A percentile compares a stretch with the other conserved stretches of the same genome.
Evolutionary conservation across 2,113 vertebrate species (phyloP).

Genomic region (Lamprologus tigripictilis): DNA sequence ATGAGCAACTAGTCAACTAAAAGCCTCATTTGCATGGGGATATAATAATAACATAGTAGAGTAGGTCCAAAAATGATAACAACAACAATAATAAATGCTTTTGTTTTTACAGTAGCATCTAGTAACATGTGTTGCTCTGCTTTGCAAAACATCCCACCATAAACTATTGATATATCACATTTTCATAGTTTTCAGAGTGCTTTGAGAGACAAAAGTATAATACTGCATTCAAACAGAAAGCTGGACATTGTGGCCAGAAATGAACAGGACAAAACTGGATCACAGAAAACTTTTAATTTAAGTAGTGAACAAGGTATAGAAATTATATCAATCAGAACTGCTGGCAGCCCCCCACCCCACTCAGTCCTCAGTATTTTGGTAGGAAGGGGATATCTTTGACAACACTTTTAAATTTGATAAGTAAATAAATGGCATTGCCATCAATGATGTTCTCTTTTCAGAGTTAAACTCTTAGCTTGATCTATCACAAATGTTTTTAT

Average conservation of each 20-base stretch:
- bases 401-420: not conserved
- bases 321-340: not conserved
- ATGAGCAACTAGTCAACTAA: not conserved
- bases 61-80: not conserved
- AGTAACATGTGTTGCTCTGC: not conserved
- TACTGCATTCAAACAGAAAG: not conserved
- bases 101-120: not conserved
- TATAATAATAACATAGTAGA: not conserved
- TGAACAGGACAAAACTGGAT: not conserved
- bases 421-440: not conserved
- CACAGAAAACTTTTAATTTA: not conserved
- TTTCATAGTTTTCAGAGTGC: not conserved
- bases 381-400: not conserved
- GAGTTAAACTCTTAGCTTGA: not conserved
- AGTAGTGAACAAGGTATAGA: not conserved
- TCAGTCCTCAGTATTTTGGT: not conserved
- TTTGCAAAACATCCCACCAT: not conserved
- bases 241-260: not conserved
- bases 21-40: not conserved
- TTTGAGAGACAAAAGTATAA: not conserved
- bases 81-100: not conserved
- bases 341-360: not conserved
- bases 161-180: not conserved
- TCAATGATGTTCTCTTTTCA: not conserved
- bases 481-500: not conserved